These are phyloP conservation scores for Lontra canadensis DNA, from an alignment of 2,113 vertebrate species.

Conservation along the genomic window DNA sequence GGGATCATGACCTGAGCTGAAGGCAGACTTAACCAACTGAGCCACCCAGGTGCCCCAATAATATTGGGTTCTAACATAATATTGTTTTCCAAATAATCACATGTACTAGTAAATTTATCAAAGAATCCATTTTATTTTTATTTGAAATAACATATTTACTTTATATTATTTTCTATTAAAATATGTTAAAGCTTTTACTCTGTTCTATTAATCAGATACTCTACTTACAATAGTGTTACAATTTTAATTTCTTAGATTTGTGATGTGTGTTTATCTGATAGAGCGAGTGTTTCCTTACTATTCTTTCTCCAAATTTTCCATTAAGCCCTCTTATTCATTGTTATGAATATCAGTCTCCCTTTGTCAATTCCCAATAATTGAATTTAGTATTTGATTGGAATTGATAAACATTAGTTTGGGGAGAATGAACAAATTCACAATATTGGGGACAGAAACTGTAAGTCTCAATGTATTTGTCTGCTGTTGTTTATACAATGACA, in stretches of 20 bases:
- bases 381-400: not conserved
- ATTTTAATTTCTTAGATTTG: constrained; percentile 21
- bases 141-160: not conserved
- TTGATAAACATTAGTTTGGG: not conserved
- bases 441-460: not conserved
- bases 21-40: not conserved
- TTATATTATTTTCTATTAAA: not conserved
- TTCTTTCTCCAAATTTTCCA: not conserved
- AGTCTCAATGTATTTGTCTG: not conserved
- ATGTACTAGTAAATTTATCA: not conserved
- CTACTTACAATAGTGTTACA: not conserved
- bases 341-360: not conserved
- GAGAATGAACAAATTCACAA: not conserved
- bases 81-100: constrained; percentile 28
- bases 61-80: not conserved
- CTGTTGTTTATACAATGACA: not conserved
- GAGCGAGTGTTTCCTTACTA: not conserved
- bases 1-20: not conserved
- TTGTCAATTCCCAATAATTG: constrained; percentile 7
- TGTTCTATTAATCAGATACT: not conserved
- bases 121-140: not conserved
- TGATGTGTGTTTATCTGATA: not conserved
- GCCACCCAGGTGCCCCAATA: not conserved
- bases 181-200: not conserved
- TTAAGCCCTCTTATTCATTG: not conserved